Base-by-base conservation (phyloP, 2,888 invertebrate genomes). In the Noctua pronuba region DNA sequence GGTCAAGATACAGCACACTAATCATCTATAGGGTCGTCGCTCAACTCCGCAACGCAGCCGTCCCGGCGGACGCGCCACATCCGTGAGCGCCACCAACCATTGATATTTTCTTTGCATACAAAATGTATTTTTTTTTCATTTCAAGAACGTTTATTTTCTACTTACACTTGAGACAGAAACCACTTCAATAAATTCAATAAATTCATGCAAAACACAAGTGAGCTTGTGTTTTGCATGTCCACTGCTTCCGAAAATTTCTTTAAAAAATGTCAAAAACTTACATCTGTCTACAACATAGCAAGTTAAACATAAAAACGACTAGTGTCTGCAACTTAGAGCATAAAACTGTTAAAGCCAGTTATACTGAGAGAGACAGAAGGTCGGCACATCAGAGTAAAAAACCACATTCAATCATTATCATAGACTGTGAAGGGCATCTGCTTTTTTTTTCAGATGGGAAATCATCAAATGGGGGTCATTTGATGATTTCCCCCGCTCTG, bases 311-410 rank as follows among this genome's bases (percentile, higher is more conserved):
- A 69, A 80, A 80, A 84, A 83, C 79, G 79, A 83, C 76, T 78
- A 55, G 69, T 83, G 82, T 82, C 79, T 79, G 77, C 80, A 87
- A 88, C 84, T 89, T 89, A 74, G 75, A 66, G 78, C 85, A 82
- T 88, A 84, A 85, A 88, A 86, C 84, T 86, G 76, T 75, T 81
- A 73, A 8, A 83, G 69, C 64, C 66, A 82, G 74, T n/a, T n/a
- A 13, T 1, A 46, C 10, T 16, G 11, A 66, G 28, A 49, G 10
- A 38, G 2, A 44, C 70, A 82, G 73, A 82, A 83, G 82, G 21
- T 58, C 49, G 31, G 58, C 18, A n/a, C 8, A 4, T 10, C 16
- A n/a, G 38, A 28, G n/a, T n/a, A 8, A n/a, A 65, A 16, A 65
- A 6, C 13, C 21, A 11, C 6, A 64, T 62, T 62, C 2, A 35